Percentiles rank a stretch among this genome's conserved stretches.
phyloP scores from a whole-genome alignment of 2,888 invertebrate species.

The Cephus nigrinus region DNA sequence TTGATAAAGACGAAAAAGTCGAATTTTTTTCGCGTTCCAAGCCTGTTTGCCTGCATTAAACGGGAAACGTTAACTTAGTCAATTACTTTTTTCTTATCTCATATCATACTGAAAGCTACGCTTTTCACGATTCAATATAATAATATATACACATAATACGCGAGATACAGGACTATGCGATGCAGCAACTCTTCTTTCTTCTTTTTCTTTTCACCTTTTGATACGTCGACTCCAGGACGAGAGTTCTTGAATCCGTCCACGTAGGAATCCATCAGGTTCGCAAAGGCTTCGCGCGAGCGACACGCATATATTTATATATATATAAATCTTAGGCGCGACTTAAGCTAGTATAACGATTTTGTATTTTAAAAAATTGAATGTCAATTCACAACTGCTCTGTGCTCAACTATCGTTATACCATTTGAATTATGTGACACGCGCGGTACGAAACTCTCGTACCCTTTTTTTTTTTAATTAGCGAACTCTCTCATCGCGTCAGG shows the following conservation, averaged over 20 bases:
- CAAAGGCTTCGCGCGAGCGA: not conserved
- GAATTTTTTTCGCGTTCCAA: not conserved
- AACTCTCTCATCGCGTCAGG: not conserved
- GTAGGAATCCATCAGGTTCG: not conserved
- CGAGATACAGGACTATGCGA: constrained; percentile 3
- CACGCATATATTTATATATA: not conserved
- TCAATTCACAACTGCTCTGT: not conserved
- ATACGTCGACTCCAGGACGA: not conserved
- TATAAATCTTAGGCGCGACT: not conserved
- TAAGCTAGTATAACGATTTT: not conserved
- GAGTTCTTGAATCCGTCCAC: not conserved
- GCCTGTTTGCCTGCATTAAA: not conserved
- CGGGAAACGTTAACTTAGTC: not conserved
- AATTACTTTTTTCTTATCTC: constrained; percentile 6
- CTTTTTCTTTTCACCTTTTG: not conserved
- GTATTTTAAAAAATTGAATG: not conserved
- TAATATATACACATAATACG: constrained; percentile 36
- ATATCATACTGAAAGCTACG: constrained; percentile 43
- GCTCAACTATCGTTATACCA: not conserved
- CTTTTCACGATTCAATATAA: constrained; percentile 47
- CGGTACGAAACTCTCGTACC: not conserved
- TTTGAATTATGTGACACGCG: not conserved
- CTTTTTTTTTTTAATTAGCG: not conserved
- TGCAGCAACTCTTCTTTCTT: not conserved
- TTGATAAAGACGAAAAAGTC: not conserved